Conservation (phyloP, 35 echinoderm and acorn worm species). For the Eucidaris tribuloides region DNA sequence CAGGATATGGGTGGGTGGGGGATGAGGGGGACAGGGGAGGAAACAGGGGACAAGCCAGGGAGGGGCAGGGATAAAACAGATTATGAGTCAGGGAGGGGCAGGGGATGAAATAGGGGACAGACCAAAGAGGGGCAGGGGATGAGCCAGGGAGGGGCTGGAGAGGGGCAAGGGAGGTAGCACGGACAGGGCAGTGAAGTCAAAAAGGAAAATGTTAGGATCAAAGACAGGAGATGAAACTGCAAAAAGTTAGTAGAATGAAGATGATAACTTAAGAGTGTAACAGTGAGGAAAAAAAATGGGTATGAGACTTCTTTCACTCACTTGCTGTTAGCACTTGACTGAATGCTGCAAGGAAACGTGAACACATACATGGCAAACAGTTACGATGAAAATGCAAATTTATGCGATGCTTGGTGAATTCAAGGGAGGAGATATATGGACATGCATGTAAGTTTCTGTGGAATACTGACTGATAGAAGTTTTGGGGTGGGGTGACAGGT, state of each 20-base stretch:
- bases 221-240: not conserved
- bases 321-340: constrained; percentile 91
- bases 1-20: too few species aligned
- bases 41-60: too few species aligned
- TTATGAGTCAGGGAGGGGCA: too few species aligned
- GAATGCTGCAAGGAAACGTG: constrained; percentile 40
- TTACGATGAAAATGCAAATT: not conserved
- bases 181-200: not conserved
- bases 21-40: too few species aligned
- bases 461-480: not conserved
- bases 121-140: not conserved
- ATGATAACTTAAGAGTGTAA: not conserved
- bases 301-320: constrained; percentile 48
- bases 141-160: not conserved
- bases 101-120: too few species aligned
- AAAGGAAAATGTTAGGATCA: not conserved
- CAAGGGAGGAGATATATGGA: not conserved
- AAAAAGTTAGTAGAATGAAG: not conserved
- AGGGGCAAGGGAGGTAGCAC: not conserved
- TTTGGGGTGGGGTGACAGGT: not conserved
- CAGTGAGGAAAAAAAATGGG: too few species aligned
- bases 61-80: too few species aligned
- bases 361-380: constrained; percentile 8
- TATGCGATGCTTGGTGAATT: not conserved
- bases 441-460: not conserved